phyloP scores from a whole-genome alignment of 2,888 invertebrate genomes.

The Candidula unifasciata region DNA sequence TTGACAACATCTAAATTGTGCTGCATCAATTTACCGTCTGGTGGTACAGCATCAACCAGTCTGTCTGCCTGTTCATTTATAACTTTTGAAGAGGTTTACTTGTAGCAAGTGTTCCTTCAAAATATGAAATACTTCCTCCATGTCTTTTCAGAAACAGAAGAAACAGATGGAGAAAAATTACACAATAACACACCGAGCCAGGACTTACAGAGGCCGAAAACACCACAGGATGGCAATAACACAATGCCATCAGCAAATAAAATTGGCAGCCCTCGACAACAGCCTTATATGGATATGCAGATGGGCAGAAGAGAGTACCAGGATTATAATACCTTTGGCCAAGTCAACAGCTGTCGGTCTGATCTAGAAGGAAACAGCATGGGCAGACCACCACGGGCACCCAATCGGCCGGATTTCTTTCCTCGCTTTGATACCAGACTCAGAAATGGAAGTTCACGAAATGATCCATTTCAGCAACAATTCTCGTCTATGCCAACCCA shows the following conservation, averaged over 20 bases:
- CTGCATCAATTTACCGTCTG: too few relatives aligned
- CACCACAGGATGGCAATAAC: slow-evolving; percentile 60
- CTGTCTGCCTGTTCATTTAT: too few relatives aligned
- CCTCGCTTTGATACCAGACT: slow-evolving; percentile 46
- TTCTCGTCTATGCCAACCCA: slow-evolving; percentile 59
- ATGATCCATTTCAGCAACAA: slow-evolving; percentile 44
- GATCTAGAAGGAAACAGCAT: slow-evolving; percentile 56
- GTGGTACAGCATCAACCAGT: too few relatives aligned
- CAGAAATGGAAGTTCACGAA: slow-evolving; percentile 23
- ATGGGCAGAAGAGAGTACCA: slow-evolving; percentile 48
- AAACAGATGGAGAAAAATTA: slow-evolving; percentile 51
- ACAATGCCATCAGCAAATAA: slow-evolving; percentile 68
- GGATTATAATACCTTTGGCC: slow-evolving; percentile 29
- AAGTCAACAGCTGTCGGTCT: slow-evolving; percentile 57
- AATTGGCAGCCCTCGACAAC: slow-evolving; percentile 57
- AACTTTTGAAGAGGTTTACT: too few relatives aligned
- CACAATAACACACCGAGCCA: slow-evolving; percentile 62
- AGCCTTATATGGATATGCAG: slow-evolving; percentile 57
- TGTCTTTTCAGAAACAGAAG: slow-evolving; percentile 39
- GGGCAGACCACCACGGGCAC: slow-evolving; percentile 68
- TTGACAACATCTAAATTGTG: too few relatives aligned
- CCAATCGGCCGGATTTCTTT: slow-evolving; percentile 52
- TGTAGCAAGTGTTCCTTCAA: background rate
- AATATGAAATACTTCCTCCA: background rate
- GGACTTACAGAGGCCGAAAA: slow-evolving; percentile 61